Conservation (phyloP, 2,797 vertebrate genomes). For the Parambassis ranga region DNA sequence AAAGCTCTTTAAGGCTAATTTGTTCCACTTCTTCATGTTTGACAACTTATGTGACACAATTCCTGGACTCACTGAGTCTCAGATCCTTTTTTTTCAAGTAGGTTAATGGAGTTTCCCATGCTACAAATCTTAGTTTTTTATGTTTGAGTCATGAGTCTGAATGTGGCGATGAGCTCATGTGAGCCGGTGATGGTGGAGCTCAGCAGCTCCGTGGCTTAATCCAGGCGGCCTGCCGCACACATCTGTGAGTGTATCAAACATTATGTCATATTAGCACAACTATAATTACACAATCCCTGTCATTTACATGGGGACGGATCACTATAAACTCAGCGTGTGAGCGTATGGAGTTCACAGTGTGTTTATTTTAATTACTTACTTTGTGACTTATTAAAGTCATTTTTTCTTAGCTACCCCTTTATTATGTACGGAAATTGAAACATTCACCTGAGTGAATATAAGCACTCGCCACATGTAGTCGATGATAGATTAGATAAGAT, state of each 20-base stretch:
- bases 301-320: constrained; percentile 48
- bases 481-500: no score
- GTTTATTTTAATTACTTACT: constrained; percentile 17
- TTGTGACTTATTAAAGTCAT: neutral
- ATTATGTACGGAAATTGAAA: no score
- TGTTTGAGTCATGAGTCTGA: constrained; percentile 52
- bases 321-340: constrained; percentile 12
- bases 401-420: no score
- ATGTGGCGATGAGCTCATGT: constrained; percentile 71
- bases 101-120: constrained; percentile 16
- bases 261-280: constrained; percentile 72
- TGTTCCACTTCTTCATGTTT: neutral
- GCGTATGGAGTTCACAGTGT: constrained; percentile 5
- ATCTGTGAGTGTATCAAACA: constrained; percentile 61
- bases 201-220: constrained; percentile 59
- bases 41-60: neutral
- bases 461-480: no score
- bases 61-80: neutral
- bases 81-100: constrained; percentile 8
- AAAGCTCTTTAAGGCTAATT: constrained; percentile 5
- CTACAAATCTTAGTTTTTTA: constrained; percentile 26
- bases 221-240: constrained; percentile 45
- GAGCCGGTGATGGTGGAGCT: constrained; percentile 54
- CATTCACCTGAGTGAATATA: neutral
- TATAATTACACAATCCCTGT: constrained; percentile 66